Base-by-base conservation (phyloP, 92 coral and sea anemone genomes). In the Epizoanthus ramosus region DNA sequence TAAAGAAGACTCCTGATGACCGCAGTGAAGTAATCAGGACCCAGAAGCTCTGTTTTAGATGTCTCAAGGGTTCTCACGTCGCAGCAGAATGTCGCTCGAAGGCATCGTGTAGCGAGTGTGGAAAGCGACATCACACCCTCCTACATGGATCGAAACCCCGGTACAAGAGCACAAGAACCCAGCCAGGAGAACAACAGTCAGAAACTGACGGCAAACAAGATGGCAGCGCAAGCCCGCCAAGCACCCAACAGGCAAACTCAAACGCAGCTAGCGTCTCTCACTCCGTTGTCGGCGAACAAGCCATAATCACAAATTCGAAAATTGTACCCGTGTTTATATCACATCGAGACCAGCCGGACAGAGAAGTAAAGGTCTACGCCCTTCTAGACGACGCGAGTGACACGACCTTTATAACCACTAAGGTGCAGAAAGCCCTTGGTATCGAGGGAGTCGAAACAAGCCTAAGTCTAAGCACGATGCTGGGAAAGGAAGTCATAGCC, bases 41-140 rank as follows among this genome's bases (percentile, higher is more conserved):
- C 21, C 85, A 91, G 19, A 77, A 84, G 9, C 95, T 91, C 47
- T 91, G 90, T 53, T 85, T 71, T 43, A 65, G 89, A 14, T 92
- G 95, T 19, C 65, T 92, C 0, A 74, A 41, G 70, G 6, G 14
- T 0, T 85, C 89, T 35, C 92, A 89, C 87, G 19, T 89, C 54
- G 89, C 88, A 0, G 9, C 77, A 4, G 71, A 63, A 16, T 88
- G 92, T 59, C 71, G 1, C 24, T 73, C 80, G 1, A 73, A 82
- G 58, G 13, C 63, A 3, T 83, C 69, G 24, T 89, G 91, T 37
- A 21, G 47, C 6, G 87, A 89, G 22, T 92, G 92, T 57, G 85
- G 89, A 31, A 92, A 89, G 65, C 73, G 8, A 28, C 89, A 92
- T 72, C 92, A 82, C 71, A 92, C 88, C 28, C 63, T 79, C 13